Base-by-base conservation (phyloP, 2,113 vertebrate species). In the Carlito syrichta region DNA sequence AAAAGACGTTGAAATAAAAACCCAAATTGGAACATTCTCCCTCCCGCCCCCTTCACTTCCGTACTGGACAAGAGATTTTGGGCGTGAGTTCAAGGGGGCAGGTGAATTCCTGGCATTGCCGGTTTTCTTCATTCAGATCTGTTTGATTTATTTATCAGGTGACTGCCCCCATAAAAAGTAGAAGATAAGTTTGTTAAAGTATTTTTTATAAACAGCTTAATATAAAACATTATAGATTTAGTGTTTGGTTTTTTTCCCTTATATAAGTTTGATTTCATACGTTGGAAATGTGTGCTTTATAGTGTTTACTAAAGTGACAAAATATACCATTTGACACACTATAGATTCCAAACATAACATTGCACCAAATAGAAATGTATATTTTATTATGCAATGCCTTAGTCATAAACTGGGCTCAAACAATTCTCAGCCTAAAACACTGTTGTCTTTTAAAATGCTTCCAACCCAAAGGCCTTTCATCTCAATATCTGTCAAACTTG, bases 391-490 rank as follows among this genome's bases (percentile, higher is more conserved):
- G 97, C 97, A 98, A 98, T 99, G 98, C 98, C 98, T 99, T 99
- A 98, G 98, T 98, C 98, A 98, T 98, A 97, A 98, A 98, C 98
- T 98, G 98, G 98, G 98, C 98, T 98, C 98, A 98, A 98, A 98
- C 97, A 98, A 91, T 98, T 98, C 98, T 98, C 98, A 98, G 98
- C 98, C 98, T 98, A 96, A 98, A 98, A 98, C 98, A 99, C 98
- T 98, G 98, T 98, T 98, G 98, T 98, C 97, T 98, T 98, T 97
- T 98, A 98, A 98, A 98, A 98, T 98, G 98, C 98, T 99, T 99
- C 99, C 98, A 98, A 98, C 98, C 98, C 98, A 99, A 99, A 99
- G 98, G 98, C 98, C 98, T 99, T 99, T 99, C 98, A 99, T 98
- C 98, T 98, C 98, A 98, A 96, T 98, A 98, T 98, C 98, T 98